Base-by-base conservation (phyloP, 1,140 invertebrate genomes). In the Drosophila nannoptera region DNA sequence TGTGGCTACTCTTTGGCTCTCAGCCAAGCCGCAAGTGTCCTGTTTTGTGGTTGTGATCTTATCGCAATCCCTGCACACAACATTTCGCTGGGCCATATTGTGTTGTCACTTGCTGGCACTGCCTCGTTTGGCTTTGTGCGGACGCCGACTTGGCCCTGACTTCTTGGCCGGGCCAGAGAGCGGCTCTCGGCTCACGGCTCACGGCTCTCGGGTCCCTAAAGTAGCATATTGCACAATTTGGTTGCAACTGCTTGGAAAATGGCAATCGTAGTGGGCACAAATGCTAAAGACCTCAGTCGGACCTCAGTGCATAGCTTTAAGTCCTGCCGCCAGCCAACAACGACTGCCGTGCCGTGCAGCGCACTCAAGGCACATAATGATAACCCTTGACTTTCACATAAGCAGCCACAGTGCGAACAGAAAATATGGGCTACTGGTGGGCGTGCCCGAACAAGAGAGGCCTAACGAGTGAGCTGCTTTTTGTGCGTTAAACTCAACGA, bases 381-480 rank as follows among this genome's bases (percentile, higher is more conserved):
- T 82, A 83, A 83, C 78, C 72, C 75, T 83, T 83, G 72, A 82
- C 64, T 77, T 72, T 83, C 78, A 59, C 78, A 77, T 77, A 81
- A 66, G 62, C 73, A 66, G 65, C 72, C 45, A 31, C 49, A 43
- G 49, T 46, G 48, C 42, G 16, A 50, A 31, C 56, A 53, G 67
- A 43, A 6, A 22, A 22, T 22, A 22, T 22, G 22, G 22, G 22
- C 22, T 22, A 22, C 22, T 22, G 32, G 12, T 14, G 8, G 29
- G 8, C 11, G 53, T 40, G 50, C 31, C 55, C 68, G 66, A 77
- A 82, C 78, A 82, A 82, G 78, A 72, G 71, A 66, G 74, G 74
- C 78, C 78, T 77, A 81, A 81, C 78, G 74, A 82, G 78, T 64
- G 75, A 77, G 63, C 74, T 56, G 70, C 70, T 77, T 82, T 81